Evolutionary conservation across 2,113 vertebrate genomes (phyloP), one percentile per base, ranked within the genome.

Genomic region (Oncorhynchus kisutch): DNA sequence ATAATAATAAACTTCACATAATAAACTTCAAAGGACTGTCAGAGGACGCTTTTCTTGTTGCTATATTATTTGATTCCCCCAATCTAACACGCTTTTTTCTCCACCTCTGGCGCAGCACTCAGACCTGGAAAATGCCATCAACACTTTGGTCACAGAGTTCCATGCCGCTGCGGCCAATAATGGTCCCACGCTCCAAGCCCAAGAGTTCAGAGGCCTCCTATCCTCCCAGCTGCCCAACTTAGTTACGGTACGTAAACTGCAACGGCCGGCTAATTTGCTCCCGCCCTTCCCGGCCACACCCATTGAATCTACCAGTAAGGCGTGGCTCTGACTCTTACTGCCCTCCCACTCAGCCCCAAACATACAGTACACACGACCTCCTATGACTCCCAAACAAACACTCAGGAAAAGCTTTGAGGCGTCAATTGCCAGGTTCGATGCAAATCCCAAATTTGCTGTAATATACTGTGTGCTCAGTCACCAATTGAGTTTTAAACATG

Each of bases 111-210:
- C 39, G 2, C 77, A 94, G 92, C 80, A 49, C 66, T 93, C 93
- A 75, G 91, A 91, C 64, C 84, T 94, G 71, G 93, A 94, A 87
- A 91, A 86, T 0, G 92, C 93, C 87, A 90, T 94, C 67, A 68
- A 79, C 78, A 92, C 92, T 0, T 73, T 94, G 91, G 93, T 94
- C 77, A 82, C 78, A 70, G 87, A 92, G 83, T 94, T 94, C 84
- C 92, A 94, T 45, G 34, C 77, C 4, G 92, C 92, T 12, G 90
- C 91, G 2, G 77, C 74, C 1, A 86, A 89, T 82, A 92, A 92
- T 0, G 22, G 79, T 27, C 9, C 85, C 6, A 84, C 82, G 0
- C 90, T 94, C 77, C 94, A 92, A 77, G 54, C 59, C 0, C 91
- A 94, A 8, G 92, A 94, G 70, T 94, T 94, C 80, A 93, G 93